Conservation (phyloP, 2,797 vertebrate species). For the Hydrolagus colliei region DNA sequence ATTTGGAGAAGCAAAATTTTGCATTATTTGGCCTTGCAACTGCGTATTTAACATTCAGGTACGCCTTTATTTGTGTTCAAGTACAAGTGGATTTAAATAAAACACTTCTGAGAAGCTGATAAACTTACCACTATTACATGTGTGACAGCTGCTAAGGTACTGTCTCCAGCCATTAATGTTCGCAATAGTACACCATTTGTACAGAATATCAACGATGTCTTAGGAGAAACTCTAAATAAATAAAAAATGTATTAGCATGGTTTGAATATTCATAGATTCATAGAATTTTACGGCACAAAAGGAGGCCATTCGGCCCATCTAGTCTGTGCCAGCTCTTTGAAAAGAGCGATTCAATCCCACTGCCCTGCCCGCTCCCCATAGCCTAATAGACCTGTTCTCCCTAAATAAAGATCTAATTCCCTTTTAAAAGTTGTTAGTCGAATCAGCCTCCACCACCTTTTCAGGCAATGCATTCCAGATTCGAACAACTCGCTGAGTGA, state of each 20-base stretch:
- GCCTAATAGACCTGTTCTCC: too few relatives aligned
- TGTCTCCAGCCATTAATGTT: slow-evolving; percentile 82
- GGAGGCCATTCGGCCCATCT: too few relatives aligned
- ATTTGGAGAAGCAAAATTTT: background rate
- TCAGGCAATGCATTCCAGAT: too few relatives aligned
- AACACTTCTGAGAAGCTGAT: background rate
- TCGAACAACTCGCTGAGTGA: too few relatives aligned
- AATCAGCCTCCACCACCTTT: too few relatives aligned
- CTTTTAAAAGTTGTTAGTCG: too few relatives aligned
- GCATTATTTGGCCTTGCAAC: background rate
- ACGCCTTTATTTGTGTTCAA: too few relatives aligned
- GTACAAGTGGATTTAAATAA: background rate
- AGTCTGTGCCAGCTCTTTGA: too few relatives aligned
- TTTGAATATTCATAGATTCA: background rate
- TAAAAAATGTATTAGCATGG: background rate
- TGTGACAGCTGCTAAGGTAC: slow-evolving; percentile 71
- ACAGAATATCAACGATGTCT: slow-evolving; percentile 87
- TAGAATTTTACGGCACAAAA: too few relatives aligned
- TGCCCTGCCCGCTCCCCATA: too few relatives aligned
- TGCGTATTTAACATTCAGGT: background rate
- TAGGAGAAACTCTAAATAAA: slow-evolving; percentile 76
- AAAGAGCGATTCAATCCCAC: too few relatives aligned
- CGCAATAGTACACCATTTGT: slow-evolving; percentile 85
- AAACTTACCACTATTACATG: slow-evolving; percentile 85
- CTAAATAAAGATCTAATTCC: too few relatives aligned